Base-by-base conservation (phyloP, 2,888 invertebrate species). In the Silvanus unidentatus region DNA sequence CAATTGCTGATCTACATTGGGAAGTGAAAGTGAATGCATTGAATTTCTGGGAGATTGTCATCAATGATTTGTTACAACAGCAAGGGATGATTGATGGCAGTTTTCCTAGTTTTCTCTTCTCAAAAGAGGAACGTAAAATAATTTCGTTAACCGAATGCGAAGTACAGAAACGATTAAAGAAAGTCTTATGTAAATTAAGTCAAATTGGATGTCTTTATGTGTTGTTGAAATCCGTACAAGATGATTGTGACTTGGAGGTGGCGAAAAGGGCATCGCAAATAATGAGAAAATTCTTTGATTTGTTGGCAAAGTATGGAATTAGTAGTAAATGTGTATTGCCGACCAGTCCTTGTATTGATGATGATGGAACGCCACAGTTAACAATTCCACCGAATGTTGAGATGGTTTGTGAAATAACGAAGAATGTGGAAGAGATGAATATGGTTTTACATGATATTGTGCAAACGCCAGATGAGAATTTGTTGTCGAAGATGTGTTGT, bases 71-170 rank as follows among this genome's bases (percentile, higher is more conserved):
- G 42, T 70, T 88, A 6, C 76, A 75, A 0, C 79, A 86, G 59
- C 88, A 88, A 69, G 89, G 89, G n/a, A 87, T 89, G 85, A 77
- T 89, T 9, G 88, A 90, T 62, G 87, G 87, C 0, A 77, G 73
- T 0, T 89, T 89, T 66, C 89, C 89, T 0, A 78, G 78, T 0
- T 82, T 88, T 0, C 88, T 88, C 0, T 89, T 89, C 65, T 88
- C 88, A 0, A 84, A 80, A 60, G 86, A 87, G 65, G 75, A 83
- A 3, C 77, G 82, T 45, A 89, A 89, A 70, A 90, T 89, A 13
- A 82, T 89, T 2, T 80, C 80, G 0, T 67, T 90, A 8, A 85
- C 82, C 16, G 80, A 81, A 45, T 67, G 67, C 0, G 87, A 88
- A 68, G 80, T 84, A 39, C 77, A 78, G 55, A 77, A 71, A 49